Base-by-base conservation (phyloP, 2,888 invertebrate species). In the Iphiclides podalirius region DNA sequence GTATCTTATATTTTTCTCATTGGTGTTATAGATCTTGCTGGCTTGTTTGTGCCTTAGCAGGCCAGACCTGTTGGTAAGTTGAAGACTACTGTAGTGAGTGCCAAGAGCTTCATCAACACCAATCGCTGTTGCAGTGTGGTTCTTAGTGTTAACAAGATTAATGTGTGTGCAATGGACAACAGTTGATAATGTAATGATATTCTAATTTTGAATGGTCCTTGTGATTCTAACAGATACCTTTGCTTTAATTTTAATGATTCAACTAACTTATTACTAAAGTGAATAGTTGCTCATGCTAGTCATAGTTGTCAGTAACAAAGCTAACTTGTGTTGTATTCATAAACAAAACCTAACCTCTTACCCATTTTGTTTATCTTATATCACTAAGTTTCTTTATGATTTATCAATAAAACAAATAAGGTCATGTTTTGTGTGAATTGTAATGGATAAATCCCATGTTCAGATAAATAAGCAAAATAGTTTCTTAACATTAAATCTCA, bases 1-100 rank as follows among this genome's bases (percentile, higher is more conserved):
- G 72, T 66, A 61, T 73, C 81, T 86, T 70, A 84, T 68, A 74
- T 79, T 69, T 79, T 82, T 86, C 76, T 85, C 75, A 80, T 90
- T 91, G 87, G 85, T 90, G 91, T 92, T 92, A 89, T 92, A 92
- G 92, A 92, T 92, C 88, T 91, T 92, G 91, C 91, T 92, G 91
- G 92, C 92, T 91, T 92, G 92, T 91, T 91, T 92, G 91, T 92
- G 91, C 92, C 91, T 92, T 90, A 89, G 89, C 87, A 92, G 92
- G 92, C 92, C 92, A 92, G 92, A 92, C 90, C 91, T 92, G 88
- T 90, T 92, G 92, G 92, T 92, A 92, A 92, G 92, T 92, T 72
- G 78, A 85, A 82, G 79, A 51, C 28, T 41, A 82, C 66, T 63
- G 70, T 72, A 75, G 63, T 69, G 78, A 78, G 75, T 80, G 84